Evolutionary conservation across 2,888 invertebrate genomes (phyloP).

Genomic region (Nysson spinosus): DNA sequence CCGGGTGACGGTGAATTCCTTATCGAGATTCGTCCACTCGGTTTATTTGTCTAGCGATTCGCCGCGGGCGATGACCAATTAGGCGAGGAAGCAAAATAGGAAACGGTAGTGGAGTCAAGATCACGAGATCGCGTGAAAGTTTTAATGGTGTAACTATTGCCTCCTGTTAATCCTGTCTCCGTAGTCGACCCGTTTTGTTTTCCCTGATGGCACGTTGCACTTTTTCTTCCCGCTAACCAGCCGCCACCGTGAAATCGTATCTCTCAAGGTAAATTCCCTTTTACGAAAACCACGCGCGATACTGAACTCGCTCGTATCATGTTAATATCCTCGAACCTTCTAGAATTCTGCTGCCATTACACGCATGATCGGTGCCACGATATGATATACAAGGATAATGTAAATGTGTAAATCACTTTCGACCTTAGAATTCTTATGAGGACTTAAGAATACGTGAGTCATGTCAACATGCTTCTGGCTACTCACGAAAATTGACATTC

Average conservation of each 20-base stretch:
- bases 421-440: too few relatives aligned
- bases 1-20: too few relatives aligned
- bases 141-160: constrained; percentile 42
- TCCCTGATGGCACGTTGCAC: neutral
- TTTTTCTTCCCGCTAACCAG: neutral
- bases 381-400: too few relatives aligned
- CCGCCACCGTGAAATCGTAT: neutral
- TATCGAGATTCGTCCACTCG: too few relatives aligned
- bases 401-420: too few relatives aligned
- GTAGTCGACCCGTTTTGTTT: constrained; percentile 19
- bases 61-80: neutral
- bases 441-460: too few relatives aligned
- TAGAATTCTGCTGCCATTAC: too few relatives aligned
- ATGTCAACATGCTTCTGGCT: too few relatives aligned
- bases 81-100: constrained; percentile 43
- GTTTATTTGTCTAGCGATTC: neutral
- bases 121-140: constrained; percentile 61
- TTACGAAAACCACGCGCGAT: neutral
- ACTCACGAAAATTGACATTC: too few relatives aligned
- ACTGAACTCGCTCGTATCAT: too few relatives aligned
- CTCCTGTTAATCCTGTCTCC: constrained; percentile 17
- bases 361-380: too few relatives aligned
- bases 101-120: constrained; percentile 41
- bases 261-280: constrained; percentile 19
- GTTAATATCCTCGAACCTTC: too few relatives aligned